Percentiles rank a stretch among this genome's conserved stretches.
Evolutionary conservation across 1,140 invertebrate genomes (phyloP).

Genomic region (Eulimnadia texana): DNA sequence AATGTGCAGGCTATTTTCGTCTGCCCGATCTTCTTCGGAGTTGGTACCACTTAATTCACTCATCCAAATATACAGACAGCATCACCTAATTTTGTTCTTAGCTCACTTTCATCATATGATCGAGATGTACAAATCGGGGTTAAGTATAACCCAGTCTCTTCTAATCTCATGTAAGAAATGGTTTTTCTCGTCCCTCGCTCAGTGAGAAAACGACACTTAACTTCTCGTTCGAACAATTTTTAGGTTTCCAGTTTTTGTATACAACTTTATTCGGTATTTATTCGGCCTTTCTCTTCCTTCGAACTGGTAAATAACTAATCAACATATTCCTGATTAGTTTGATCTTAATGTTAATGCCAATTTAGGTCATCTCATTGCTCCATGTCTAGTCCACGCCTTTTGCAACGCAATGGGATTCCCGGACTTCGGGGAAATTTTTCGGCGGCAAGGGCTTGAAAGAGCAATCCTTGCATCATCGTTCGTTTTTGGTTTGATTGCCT

Average conservation of each 20-base stretch:
- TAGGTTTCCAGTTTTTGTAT: conserved; percentile 76
- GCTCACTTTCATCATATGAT: conserved; percentile 85
- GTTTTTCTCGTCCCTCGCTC: no score
- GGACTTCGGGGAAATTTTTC: conserved; percentile 59
- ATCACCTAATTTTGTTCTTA: conserved; percentile 30
- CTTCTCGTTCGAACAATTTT: conserved; percentile 23
- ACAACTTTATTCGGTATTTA: conserved; percentile 88
- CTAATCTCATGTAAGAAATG: conserved; percentile 53
- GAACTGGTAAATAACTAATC: conserved; percentile 35
- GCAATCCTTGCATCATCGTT: conserved; percentile 50
- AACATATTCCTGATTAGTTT: not conserved
- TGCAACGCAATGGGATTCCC: conserved; percentile 95
- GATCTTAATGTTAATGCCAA: conserved; percentile 14
- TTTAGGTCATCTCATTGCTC: conserved; percentile 60
- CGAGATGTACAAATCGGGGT: conserved; percentile 51
- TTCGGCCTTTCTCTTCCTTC: conserved; percentile 69
- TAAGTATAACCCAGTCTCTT: conserved; percentile 47
- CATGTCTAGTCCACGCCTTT: conserved; percentile 79
- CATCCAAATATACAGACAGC: conserved; percentile 8
- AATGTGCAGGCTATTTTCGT: conserved; percentile 60
- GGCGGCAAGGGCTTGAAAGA: conserved; percentile 45
- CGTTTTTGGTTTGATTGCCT: conserved; percentile 55
- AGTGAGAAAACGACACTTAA: conserved; percentile 16
- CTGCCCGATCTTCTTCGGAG: conserved; percentile 82
- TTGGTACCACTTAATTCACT: conserved; percentile 38